A percentile compares a stretch with the other conserved stretches of the same genome.
phyloP scores from a whole-genome alignment of 2,797 vertebrate species.

The Sebastes vulpes region DNA sequence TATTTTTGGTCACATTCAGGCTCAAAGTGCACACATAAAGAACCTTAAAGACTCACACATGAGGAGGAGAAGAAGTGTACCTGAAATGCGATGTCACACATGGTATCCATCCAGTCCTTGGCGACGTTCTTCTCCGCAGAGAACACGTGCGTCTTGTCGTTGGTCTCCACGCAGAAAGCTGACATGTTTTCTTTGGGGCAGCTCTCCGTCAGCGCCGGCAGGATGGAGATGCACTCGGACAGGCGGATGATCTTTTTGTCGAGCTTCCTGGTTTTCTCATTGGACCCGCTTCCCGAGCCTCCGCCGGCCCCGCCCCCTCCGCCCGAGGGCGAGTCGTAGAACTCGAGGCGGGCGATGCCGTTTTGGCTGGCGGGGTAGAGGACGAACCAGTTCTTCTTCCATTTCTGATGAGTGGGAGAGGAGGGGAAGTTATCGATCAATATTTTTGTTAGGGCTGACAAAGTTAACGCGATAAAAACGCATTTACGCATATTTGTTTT shows the following conservation, averaged over 20 bases:
- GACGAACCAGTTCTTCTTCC: conserved; percentile 96
- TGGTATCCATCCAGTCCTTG: conserved; percentile 92
- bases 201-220: conserved; percentile 85
- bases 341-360: conserved; percentile 96
- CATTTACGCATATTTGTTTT: too few relatives aligned
- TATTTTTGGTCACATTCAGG: not conserved
- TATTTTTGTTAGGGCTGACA: too few relatives aligned
- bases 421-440: not conserved
- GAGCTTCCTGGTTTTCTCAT: conserved; percentile 87
- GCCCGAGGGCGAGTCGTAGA: conserved; percentile 87
- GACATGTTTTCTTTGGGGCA: conserved; percentile 92
- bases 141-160: conserved; percentile 91
- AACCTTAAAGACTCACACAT: not conserved
- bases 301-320: conserved; percentile 63
- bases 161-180: conserved; percentile 93
- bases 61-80: conserved; percentile 69
- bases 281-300: conserved; percentile 71
- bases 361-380: conserved; percentile 94
- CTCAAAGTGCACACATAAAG: not conserved
- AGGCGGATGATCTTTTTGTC: conserved; percentile 95
- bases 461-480: too few relatives aligned
- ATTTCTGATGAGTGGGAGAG: conserved; percentile 84
- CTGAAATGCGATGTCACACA: conserved; percentile 95
- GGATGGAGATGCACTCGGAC: conserved; percentile 93
- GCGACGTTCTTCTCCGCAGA: conserved; percentile 87